These are phyloP conservation scores for Schizothorax lantsangensis DNA, from an alignment of 2,797 vertebrate genomes.

Conservation along the genomic window DNA sequence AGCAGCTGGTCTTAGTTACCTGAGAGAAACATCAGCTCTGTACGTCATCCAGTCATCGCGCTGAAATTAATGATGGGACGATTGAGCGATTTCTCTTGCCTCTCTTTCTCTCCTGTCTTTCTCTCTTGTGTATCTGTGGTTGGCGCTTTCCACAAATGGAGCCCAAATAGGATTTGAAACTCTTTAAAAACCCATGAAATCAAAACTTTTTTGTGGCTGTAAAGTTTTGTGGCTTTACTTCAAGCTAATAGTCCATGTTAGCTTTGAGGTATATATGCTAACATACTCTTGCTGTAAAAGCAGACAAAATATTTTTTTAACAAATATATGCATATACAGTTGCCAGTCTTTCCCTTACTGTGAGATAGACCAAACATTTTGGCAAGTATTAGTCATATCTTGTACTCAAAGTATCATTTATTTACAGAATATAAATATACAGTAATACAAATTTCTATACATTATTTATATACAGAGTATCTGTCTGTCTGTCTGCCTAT, in stretches of 20 bases:
- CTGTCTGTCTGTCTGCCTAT: too few species aligned
- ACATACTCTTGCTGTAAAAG: background rate
- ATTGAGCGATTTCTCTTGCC: background rate
- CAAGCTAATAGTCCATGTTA: slow-evolving; percentile 6
- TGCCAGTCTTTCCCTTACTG: background rate
- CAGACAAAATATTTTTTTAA: background rate
- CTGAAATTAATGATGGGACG: slow-evolving; percentile 5
- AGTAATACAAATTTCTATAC: background rate
- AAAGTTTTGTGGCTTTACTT: background rate
- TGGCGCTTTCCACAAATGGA: background rate
- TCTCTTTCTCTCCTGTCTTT: background rate
- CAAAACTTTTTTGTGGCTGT: background rate
- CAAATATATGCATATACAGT: background rate
- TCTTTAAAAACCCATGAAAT: background rate
- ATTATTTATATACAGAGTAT: background rate
- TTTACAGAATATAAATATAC: background rate
- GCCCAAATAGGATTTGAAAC: slow-evolving; percentile 18
- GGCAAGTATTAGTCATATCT: background rate
- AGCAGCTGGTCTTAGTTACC: slow-evolving; percentile 47
- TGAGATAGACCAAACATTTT: background rate
- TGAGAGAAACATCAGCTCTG: slow-evolving; percentile 34
- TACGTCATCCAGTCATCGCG: background rate
- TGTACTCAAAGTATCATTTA: background rate
- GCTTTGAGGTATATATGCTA: slow-evolving; percentile 5
- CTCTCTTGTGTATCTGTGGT: background rate